These are phyloP conservation scores for Intellagama lesueurii DNA, from an alignment of 2,797 vertebrate species.

Conservation along the genomic window DNA sequence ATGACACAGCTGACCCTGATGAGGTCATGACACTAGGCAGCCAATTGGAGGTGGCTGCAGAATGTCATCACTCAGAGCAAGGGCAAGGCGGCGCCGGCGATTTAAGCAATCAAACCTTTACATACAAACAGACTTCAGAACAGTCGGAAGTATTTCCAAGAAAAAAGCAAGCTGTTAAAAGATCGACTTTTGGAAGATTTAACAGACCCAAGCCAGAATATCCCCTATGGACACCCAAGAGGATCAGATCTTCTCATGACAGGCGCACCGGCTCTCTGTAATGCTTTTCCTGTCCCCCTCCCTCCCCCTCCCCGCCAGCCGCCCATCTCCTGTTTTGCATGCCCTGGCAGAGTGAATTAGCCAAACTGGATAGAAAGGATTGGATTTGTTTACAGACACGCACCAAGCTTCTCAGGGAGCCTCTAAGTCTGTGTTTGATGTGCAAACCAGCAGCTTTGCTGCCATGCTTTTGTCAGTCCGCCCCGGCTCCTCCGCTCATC, in stretches of 20 bases:
- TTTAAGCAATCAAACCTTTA: too few species aligned
- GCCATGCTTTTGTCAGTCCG: constrained; percentile 65
- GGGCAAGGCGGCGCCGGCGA: too few species aligned
- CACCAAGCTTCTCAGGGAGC: constrained; percentile 82
- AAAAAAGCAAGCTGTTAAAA: too few species aligned
- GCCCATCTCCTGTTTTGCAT: constrained; percentile 36
- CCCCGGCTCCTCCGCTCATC: constrained; percentile 66
- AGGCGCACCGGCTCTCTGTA: background rate
- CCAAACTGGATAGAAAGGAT: constrained; percentile 85
- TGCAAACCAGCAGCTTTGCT: constrained; percentile 85
- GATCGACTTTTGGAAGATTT: too few species aligned
- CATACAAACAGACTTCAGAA: too few species aligned
- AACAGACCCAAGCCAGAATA: background rate
- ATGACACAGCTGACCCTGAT: too few species aligned
- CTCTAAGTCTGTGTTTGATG: constrained; percentile 88
- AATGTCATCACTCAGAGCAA: too few species aligned
- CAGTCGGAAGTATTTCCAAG: too few species aligned
- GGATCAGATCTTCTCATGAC: background rate
- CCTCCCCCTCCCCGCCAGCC: background rate
- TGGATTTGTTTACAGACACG: constrained; percentile 88
- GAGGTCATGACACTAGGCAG: too few species aligned
- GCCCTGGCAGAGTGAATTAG: constrained; percentile 85
- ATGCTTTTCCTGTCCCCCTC: background rate
- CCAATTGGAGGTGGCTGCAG: too few species aligned
- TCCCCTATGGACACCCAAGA: background rate